phyloP scores from a whole-genome alignment of 2,797 vertebrate species.

The Chaunax sp. region DNA sequence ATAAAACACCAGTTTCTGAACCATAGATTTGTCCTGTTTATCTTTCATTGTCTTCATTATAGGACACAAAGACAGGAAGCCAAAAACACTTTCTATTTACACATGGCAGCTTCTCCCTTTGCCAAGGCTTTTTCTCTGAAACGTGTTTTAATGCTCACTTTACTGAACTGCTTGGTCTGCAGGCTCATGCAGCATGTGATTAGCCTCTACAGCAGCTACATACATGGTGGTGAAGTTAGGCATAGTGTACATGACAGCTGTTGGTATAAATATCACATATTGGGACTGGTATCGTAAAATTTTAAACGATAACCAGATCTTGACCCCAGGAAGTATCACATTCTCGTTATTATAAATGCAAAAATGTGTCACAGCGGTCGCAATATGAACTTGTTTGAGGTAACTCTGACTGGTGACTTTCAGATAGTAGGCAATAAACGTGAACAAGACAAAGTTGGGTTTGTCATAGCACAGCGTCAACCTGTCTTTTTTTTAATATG shows the following conservation, averaged over 20 bases:
- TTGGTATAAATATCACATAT: too few relatives aligned
- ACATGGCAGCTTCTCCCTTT: constrained; percentile 51
- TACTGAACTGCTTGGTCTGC: constrained; percentile 58
- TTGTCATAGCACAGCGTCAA: constrained; percentile 30
- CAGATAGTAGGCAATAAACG: constrained; percentile 20
- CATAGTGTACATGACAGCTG: too few relatives aligned
- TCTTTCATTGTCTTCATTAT: constrained; percentile 59
- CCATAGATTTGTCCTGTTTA: constrained; percentile 30
- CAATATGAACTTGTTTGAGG: too few relatives aligned
- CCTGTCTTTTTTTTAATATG: constrained; percentile 14
- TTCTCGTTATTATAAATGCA: neutral
- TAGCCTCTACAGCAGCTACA: too few relatives aligned
- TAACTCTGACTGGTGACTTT: constrained; percentile 16
- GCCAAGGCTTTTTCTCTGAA: constrained; percentile 70
- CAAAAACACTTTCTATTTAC: constrained; percentile 66
- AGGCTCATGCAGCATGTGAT: too few relatives aligned
- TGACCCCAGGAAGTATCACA: too few relatives aligned
- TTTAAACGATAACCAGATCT: too few relatives aligned
- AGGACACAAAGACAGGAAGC: constrained; percentile 42
- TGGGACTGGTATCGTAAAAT: too few relatives aligned
- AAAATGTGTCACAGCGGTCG: neutral
- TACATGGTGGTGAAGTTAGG: too few relatives aligned
- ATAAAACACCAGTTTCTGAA: neutral
- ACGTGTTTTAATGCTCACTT: constrained; percentile 63
- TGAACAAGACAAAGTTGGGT: constrained; percentile 24